Conservation (phyloP, 2,797 vertebrate genomes). For the Pyrocephalus nanus region DNA sequence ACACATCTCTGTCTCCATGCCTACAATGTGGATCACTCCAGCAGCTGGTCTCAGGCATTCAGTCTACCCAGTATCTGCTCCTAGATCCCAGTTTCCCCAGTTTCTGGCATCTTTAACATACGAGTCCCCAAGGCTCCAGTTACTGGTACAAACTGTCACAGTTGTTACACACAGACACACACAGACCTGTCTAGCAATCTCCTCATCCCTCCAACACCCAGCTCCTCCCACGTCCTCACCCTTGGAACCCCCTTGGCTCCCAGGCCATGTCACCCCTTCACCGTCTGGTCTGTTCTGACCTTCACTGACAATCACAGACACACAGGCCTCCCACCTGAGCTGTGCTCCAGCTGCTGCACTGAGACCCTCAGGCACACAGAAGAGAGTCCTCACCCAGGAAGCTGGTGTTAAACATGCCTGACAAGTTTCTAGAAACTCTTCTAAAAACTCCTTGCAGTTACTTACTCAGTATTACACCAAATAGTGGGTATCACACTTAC, state of each 20-base stretch:
- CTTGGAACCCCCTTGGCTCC: not conserved
- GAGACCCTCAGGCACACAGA: not conserved
- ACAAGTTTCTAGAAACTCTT: not conserved
- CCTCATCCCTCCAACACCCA: not conserved
- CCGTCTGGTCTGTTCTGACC: not conserved
- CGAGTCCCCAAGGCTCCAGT: not conserved
- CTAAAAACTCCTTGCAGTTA: not conserved
- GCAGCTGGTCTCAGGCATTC: not conserved
- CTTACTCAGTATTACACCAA: not conserved
- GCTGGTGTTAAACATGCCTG: not conserved
- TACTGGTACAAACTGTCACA: not conserved
- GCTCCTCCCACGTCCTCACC: not conserved
- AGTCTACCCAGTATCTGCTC: not conserved
- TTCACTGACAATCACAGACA: not conserved
- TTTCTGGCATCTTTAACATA: not conserved
- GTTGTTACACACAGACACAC: not conserved
- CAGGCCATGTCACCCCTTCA: not conserved
- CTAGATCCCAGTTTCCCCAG: not conserved
- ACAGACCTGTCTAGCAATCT: not conserved
- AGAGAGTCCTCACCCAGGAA: not conserved
- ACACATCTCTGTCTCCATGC: not conserved
- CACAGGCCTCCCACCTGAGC: not conserved
- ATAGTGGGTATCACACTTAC: not conserved
- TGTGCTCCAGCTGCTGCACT: not conserved
- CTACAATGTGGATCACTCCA: not conserved